Evolutionary conservation across 2,797 vertebrate species (phyloP), one percentile per base, ranked within the genome.

Genomic region (Antennarius maculatus): DNA sequence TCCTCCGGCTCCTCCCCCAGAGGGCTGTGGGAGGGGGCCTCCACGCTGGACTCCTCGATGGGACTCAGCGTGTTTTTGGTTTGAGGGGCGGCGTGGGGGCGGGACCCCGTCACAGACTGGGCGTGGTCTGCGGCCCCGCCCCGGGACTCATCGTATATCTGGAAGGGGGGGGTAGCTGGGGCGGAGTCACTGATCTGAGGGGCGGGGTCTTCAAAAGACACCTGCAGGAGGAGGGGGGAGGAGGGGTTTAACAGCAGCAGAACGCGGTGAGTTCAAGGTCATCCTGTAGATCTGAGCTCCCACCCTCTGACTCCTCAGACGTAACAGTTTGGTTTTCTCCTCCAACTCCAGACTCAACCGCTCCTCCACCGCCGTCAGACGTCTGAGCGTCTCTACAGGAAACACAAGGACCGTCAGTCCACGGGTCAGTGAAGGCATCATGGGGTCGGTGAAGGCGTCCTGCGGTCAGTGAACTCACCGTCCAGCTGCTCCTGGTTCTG

Each of bases 41-140:
- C 95, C 45, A 90, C 69, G 50, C 95, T 96, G 64, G 90, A 90
- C 92, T 97, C 95, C 80, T 95, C 89, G 68, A 96, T 96, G 0
- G 95, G 95, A 81, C 96, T 96, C 64, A 96, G 88, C 23, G 94
- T 93, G 15, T 95, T 93, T 4, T 29, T 48, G 34, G 23, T 71
- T 71, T 54, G 74, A 60, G n/a, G 15, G 23, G 5, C 1, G 69
- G 50, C 6, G 23, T 79, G 23, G 83, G 80, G 34, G 72, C 79
- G 42, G 61, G 56, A 0, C 41, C 83, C 34, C 47, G 64, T 48
- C 9, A 1, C 5, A 8, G 41, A 7, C 37, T 51, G 48, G 5
- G 43, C 56, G 45, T 34, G 69, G 41, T 43, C 23, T 1, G 7
- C 27, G 3, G 49, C 75, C 47, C 80, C 71, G 3, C 75, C n/a